Evolutionary conservation across 2,888 invertebrate genomes (phyloP).

Genomic region (Oxyscelio sp.): DNA sequence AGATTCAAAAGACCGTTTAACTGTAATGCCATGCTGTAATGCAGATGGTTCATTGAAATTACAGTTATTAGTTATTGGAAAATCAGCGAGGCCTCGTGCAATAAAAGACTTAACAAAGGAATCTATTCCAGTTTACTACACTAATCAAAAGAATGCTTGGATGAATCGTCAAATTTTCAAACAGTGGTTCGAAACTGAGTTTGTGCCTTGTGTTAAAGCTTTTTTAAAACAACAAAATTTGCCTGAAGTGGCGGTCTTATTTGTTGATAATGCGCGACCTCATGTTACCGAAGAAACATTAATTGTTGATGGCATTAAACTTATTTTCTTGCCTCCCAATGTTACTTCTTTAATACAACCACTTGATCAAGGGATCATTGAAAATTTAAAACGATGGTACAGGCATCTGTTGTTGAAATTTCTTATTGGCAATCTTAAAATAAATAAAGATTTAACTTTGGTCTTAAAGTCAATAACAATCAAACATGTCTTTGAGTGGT

Average conservation of each 20-base stretch:
- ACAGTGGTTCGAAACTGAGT: slow-evolving; percentile 74
- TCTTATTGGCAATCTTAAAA: background rate
- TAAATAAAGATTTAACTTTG: background rate
- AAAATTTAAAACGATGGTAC: slow-evolving; percentile 28
- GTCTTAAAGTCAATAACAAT: background rate
- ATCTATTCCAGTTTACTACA: slow-evolving; percentile 59
- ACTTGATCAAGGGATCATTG: slow-evolving; percentile 18
- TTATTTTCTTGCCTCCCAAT: slow-evolving; percentile 37
- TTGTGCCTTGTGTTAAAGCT: slow-evolving; percentile 72
- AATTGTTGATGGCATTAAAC: slow-evolving; percentile 26
- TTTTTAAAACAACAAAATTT: slow-evolving; percentile 41
- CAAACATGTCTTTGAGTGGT: slow-evolving; percentile 18
- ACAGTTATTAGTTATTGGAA: slow-evolving; percentile 74
- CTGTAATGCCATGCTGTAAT: slow-evolving; percentile 72
- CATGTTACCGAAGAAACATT: slow-evolving; percentile 1
- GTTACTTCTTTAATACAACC: slow-evolving; percentile 14
- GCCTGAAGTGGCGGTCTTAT: slow-evolving; percentile 27
- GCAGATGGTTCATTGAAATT: slow-evolving; percentile 65
- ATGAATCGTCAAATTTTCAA: slow-evolving; percentile 74
- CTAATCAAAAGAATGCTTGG: slow-evolving; percentile 77
- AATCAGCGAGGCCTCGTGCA: slow-evolving; percentile 58
- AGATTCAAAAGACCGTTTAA: slow-evolving; percentile 69
- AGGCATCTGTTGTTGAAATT: slow-evolving; percentile 7
- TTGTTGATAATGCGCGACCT: slow-evolving; percentile 30
- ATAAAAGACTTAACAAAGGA: slow-evolving; percentile 47